Evolutionary conservation across 2,888 invertebrate species (phyloP).

Genomic region (Erebia palarica): DNA sequence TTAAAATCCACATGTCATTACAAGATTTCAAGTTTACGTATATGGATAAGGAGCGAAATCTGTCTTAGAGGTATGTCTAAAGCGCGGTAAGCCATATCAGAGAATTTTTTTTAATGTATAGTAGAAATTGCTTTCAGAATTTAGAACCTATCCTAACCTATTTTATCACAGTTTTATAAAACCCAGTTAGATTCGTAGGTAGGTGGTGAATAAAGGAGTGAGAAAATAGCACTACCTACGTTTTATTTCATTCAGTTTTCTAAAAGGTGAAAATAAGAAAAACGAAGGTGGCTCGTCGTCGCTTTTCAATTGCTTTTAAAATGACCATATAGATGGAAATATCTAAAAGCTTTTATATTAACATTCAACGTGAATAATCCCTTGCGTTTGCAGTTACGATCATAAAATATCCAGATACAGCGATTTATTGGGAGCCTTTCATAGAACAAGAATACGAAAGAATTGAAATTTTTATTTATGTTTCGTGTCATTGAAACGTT

Average conservation of each 20-base stretch:
- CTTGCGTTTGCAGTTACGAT: neutral
- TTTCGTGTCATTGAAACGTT: neutral
- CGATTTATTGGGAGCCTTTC: conserved; percentile 5
- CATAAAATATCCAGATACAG: conserved; percentile 4
- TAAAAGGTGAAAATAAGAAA: conserved; percentile 6
- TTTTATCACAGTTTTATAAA: neutral
- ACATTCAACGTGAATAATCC: conserved; percentile 6
- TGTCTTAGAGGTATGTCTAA: too few species aligned
- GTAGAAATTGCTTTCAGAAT: too few species aligned
- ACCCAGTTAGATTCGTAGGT: neutral
- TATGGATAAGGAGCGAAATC: too few species aligned
- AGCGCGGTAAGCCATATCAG: too few species aligned
- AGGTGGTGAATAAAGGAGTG: neutral
- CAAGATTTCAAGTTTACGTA: neutral
- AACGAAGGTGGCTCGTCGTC: conserved; percentile 1
- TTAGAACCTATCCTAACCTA: too few species aligned
- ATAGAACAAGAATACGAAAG: neutral
- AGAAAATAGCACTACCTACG: conserved; percentile 9
- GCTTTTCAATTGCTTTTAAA: conserved; percentile 11
- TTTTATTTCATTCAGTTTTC: conserved; percentile 8
- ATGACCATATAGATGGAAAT: conserved; percentile 15
- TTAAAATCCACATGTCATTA: too few species aligned
- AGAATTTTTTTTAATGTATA: neutral
- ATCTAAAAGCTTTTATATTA: conserved; percentile 15
- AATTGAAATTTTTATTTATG: conserved; percentile 2